Conservation (phyloP, 2,888 invertebrate genomes). For the Rhagium mordax region DNA sequence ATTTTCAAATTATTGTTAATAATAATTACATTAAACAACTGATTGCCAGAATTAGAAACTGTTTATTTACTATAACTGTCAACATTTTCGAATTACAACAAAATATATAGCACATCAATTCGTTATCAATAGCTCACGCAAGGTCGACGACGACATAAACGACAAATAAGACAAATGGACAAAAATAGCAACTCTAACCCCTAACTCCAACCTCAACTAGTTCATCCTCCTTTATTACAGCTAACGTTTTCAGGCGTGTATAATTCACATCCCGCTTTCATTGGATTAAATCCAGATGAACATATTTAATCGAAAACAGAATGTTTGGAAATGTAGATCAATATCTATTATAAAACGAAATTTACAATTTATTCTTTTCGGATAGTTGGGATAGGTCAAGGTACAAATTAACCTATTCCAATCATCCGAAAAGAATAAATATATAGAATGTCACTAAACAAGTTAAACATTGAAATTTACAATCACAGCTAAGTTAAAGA, state of each 20-base stretch:
- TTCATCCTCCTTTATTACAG: constrained; percentile 7
- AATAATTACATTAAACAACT: no score
- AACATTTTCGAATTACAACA: background rate
- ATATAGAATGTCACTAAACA: no score
- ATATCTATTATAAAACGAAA: background rate
- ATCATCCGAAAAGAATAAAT: no score
- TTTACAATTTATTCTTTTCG: no score
- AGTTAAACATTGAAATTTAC: no score
- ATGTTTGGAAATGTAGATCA: background rate
- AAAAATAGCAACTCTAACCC: constrained; percentile 10
- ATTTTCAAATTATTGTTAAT: no score
- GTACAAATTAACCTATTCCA: no score
- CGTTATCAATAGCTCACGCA: background rate
- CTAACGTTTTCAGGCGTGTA: background rate
- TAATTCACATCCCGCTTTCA: background rate
- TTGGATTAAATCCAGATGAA: background rate
- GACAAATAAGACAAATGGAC: constrained; percentile 15
- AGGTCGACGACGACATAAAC: background rate
- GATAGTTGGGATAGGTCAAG: no score
- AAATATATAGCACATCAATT: background rate
- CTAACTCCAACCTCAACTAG: constrained; percentile 1
- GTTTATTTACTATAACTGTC: background rate
- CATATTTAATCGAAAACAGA: background rate
- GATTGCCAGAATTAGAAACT: no score
- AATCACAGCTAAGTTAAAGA: no score